These are phyloP conservation scores for Epizoanthus stellaris DNA, from an alignment of 92 coral and sea anemone species.

Conservation along the genomic window DNA sequence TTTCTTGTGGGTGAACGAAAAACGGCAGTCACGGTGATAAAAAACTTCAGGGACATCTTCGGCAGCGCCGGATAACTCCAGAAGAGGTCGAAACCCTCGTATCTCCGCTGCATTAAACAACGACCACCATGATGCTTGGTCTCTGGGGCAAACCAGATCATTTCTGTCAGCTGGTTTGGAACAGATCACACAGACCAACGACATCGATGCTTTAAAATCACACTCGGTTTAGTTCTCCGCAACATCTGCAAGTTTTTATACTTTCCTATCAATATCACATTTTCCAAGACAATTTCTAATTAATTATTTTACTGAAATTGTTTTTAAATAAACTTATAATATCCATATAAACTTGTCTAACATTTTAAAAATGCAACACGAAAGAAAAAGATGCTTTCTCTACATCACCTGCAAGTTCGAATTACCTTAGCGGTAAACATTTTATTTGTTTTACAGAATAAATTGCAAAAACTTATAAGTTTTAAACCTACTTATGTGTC, in stretches of 20 bases:
- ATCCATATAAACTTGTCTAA: constrained; percentile 5
- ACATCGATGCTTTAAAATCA: constrained; percentile 21
- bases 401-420: constrained; percentile 12
- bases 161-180: constrained; percentile 28
- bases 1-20: constrained; percentile 40
- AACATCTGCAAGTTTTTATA: constrained; percentile 7
- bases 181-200: constrained; percentile 44
- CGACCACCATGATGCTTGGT: constrained; percentile 50
- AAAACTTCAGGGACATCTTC: constrained; percentile 38
- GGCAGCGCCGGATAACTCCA: constrained; percentile 32
- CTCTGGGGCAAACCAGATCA: constrained; percentile 52
- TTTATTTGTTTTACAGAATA: constrained; percentile 4
- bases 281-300: constrained; percentile 19
- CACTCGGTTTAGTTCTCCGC: constrained; percentile 23
- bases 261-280: constrained; percentile 13
- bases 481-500: constrained; percentile 18
- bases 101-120: constrained; percentile 45
- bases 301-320: constrained; percentile 13
- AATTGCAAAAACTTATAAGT: constrained; percentile 9
- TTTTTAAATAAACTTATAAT: constrained; percentile 17
- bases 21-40: constrained; percentile 42
- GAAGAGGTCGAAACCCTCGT: constrained; percentile 49
- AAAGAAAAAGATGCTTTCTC: neutral
- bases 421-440: neutral
- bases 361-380: constrained; percentile 1